phyloP scores from a whole-genome alignment of 1,140 invertebrate genomes.

The Vanessa atalanta region DNA sequence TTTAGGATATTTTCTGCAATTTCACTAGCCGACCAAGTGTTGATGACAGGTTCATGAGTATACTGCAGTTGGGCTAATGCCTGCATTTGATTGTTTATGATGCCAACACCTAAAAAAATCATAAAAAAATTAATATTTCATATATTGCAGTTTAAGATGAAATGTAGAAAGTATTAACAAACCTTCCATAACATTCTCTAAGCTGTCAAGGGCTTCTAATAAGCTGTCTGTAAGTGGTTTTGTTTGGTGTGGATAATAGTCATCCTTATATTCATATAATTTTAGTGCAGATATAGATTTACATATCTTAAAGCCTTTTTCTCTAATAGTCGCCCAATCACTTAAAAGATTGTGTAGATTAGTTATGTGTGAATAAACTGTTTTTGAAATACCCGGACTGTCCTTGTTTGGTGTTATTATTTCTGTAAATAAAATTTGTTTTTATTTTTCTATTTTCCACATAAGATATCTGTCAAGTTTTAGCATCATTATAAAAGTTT shows the following conservation, averaged over 20 bases:
- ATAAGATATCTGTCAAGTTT: not conserved
- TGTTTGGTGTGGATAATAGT: conserved; percentile 65
- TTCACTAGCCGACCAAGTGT: conserved; percentile 58
- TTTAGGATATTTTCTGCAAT: conserved; percentile 55
- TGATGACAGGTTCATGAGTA: conserved; percentile 56
- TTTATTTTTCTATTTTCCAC: not conserved
- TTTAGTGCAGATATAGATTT: conserved; percentile 59
- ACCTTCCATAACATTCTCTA: conserved; percentile 65
- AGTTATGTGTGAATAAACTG: conserved; percentile 61
- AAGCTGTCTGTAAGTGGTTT: conserved; percentile 55
- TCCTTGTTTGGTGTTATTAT: conserved; percentile 58
- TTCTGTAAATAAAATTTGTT: conserved; percentile 49
- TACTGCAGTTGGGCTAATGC: conserved; percentile 58
- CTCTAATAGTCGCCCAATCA: conserved; percentile 56
- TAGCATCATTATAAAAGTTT: not conserved
- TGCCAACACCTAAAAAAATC: conserved; percentile 54
- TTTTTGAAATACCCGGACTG: conserved; percentile 56
- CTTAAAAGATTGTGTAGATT: conserved; percentile 56
- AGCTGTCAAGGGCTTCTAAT: conserved; percentile 48
- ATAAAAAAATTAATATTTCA: not conserved
- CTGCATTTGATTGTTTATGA: conserved; percentile 61
- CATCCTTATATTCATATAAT: conserved; percentile 61
- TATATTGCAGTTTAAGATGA: not conserved
- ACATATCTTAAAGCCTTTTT: conserved; percentile 63
- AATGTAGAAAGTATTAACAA: conserved; percentile 16